phyloP scores from a whole-genome alignment of 1,140 invertebrate genomes.

The Calephelis nemesis region DNA sequence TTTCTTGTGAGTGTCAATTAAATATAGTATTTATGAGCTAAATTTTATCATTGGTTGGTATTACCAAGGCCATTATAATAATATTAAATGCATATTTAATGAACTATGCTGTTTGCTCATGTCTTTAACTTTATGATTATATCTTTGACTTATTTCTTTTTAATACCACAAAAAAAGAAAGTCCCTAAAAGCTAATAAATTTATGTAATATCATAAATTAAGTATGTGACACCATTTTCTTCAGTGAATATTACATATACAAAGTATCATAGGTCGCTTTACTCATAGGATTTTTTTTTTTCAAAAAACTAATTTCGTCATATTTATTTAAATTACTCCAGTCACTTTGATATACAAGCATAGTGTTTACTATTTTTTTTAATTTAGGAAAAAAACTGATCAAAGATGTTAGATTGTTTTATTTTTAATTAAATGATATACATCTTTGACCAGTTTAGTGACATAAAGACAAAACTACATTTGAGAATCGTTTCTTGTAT shows the following conservation, averaged over 20 bases:
- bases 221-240: neutral
- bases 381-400: slow-evolving; percentile 34
- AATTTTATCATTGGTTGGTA: too few species aligned
- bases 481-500: slow-evolving; percentile 79
- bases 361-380: neutral
- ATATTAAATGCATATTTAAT: too few species aligned
- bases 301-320: neutral
- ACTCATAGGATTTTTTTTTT: neutral
- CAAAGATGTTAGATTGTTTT: slow-evolving; percentile 40
- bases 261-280: neutral
- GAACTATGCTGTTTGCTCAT: too few species aligned
- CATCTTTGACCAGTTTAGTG: slow-evolving; percentile 61
- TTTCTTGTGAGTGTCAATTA: too few species aligned
- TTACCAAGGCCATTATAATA: too few species aligned
- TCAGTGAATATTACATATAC: neutral
- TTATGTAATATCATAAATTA: too few species aligned
- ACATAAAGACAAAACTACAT: slow-evolving; percentile 66
- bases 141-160: too few species aligned
- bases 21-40: too few species aligned
- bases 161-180: too few species aligned
- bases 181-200: too few species aligned
- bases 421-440: slow-evolving; percentile 9
- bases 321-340: neutral
- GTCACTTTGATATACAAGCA: neutral
- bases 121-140: too few species aligned